A percentile compares a stretch with the other conserved stretches of the same genome.
phyloP scores from a whole-genome alignment of 2,797 vertebrate species.

The Phyllotis vaccarum region DNA sequence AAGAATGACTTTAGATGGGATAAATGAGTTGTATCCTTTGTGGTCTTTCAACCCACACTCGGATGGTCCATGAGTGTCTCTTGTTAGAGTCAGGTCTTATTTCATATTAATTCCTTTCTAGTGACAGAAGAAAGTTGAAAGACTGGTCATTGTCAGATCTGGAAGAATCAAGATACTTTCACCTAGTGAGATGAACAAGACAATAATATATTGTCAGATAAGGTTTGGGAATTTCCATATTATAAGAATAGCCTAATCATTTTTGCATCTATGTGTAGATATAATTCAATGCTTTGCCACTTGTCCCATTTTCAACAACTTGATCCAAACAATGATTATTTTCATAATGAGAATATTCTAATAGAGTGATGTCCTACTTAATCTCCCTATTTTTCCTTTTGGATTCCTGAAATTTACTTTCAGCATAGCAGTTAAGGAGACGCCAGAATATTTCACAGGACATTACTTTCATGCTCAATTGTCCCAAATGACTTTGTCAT shows the following conservation, averaged over 20 bases:
- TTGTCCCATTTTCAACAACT: neutral
- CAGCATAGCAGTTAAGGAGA: neutral
- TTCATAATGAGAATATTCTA: neutral
- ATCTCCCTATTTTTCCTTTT: neutral
- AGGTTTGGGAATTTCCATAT: neutral
- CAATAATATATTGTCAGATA: neutral
- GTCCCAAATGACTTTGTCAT: neutral
- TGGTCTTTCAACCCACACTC: neutral
- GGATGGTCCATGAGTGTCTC: neutral
- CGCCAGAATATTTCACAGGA: neutral
- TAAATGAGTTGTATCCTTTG: neutral
- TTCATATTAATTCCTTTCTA: neutral
- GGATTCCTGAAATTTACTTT: neutral
- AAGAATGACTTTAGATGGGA: neutral
- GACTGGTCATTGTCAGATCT: neutral
- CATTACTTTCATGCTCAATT: neutral
- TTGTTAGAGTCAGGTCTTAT: neutral
- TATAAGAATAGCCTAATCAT: neutral
- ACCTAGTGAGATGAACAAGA: neutral
- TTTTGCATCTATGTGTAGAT: neutral
- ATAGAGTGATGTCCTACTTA: neutral
- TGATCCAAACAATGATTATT: neutral
- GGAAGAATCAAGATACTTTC: neutral
- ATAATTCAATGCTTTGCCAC: neutral
- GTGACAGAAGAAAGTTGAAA: neutral